Evolutionary conservation across 2,113 vertebrate genomes (phyloP), one percentile per base, ranked within the genome.

Genomic region (Sphaerodactylus townsendi): DNA sequence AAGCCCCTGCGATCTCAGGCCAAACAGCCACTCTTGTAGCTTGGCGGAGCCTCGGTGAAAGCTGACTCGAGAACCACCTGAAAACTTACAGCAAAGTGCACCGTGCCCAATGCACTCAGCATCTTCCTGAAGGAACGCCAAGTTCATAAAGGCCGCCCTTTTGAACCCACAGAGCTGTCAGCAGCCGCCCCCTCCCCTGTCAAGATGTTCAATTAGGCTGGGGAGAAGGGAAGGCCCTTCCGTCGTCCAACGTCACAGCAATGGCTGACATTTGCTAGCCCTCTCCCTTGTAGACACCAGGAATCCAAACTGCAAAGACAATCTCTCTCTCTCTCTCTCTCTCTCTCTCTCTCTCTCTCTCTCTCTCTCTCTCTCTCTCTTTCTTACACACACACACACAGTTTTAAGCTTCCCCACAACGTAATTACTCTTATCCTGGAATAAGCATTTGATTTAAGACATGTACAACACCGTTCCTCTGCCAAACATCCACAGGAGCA

Each of bases 181-280:
- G 33, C 76, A 37, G 10, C 6, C 59, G 10, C 59, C 84, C 85
- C 89, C 80, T 46, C 89, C 30, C 25, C 78, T 46, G 75, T 71
- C 50, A 21, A 70, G 81, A 28, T 71, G 86, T 77, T 78, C 25
- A 13, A 53, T 14, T n/a, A 66, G 13, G 50, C 15, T 35, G 83
- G 56, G 48, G 25, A 50, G 46, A 71, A 59, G 10, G 19, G 21
- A 14, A 78, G 44, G 15, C 33, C 71, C 83, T 74, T 50, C 81
- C 56, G 70, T 30, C 28, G 71, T 70, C 69, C 3, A 33, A 64
- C 41, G 77, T 64, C 23, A 0, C 17, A 35, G 73, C 37, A 74
- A 13, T 65, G 56, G 56, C 71, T n/a, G 44, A 30, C 4, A 25
- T 17, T n/a, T 2, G 7, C 2, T 25, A 25, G 56, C 41, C 23